These are phyloP conservation scores for Cremastinae sp. DNA, from an alignment of 2,888 invertebrate species.

Conservation along the genomic window DNA sequence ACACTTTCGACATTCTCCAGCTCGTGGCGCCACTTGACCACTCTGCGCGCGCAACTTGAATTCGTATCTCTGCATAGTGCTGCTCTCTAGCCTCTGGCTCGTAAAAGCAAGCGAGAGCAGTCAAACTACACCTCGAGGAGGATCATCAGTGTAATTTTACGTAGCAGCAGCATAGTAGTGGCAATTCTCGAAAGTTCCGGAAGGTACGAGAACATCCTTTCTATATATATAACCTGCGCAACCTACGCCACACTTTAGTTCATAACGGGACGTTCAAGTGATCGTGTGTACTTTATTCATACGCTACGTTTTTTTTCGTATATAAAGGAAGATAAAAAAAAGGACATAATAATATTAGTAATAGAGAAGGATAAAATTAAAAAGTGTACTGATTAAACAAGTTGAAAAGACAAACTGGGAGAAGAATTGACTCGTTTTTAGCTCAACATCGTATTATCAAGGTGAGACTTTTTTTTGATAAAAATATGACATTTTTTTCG, in stretches of 20 bases:
- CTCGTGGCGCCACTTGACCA: constrained; percentile 4
- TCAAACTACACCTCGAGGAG: neutral
- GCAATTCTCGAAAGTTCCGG: constrained; percentile 85
- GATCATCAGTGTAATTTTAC: neutral
- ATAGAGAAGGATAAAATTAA: neutral
- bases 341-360: constrained; percentile 19
- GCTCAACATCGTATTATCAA: too few relatives aligned
- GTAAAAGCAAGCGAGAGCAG: too few relatives aligned
- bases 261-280: constrained; percentile 70
- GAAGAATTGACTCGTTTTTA: neutral
- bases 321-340: constrained; percentile 23
- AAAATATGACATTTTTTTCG: too few relatives aligned
- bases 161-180: neutral
- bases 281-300: constrained; percentile 32
- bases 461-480: too few relatives aligned
- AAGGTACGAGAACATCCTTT: constrained; percentile 83
- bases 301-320: constrained; percentile 20
- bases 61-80: too few relatives aligned
- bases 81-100: neutral
- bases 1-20: constrained; percentile 1
- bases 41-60: neutral
- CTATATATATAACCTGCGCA: constrained; percentile 83
- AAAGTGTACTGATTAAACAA: neutral
- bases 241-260: constrained; percentile 81
- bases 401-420: neutral